A percentile compares a stretch with the other conserved stretches of the same genome.
These are phyloP conservation scores for Lydus trimaculatus DNA, from an alignment of 2,888 invertebrate species.

Conservation along the genomic window DNA sequence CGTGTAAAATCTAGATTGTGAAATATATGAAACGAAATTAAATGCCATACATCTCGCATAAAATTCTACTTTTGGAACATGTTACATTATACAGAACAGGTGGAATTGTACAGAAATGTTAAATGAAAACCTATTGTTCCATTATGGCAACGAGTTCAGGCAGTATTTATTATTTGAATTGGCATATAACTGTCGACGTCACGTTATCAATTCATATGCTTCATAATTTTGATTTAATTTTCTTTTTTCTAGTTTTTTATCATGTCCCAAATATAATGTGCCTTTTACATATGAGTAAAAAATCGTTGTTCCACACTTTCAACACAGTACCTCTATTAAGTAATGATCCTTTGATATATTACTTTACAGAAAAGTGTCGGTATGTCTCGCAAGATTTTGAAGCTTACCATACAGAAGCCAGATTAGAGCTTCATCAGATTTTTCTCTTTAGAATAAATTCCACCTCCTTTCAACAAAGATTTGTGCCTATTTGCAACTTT, in stretches of 20 bases:
- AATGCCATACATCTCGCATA: constrained; percentile 39
- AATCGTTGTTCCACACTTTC: not conserved
- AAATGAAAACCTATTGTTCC: constrained; percentile 42
- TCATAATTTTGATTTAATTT: not conserved
- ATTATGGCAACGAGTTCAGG: constrained; percentile 10
- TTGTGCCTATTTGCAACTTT: not conserved
- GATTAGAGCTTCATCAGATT: not conserved
- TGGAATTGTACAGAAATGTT: constrained; percentile 39
- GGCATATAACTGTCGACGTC: too few relatives aligned
- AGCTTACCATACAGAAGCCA: not conserved
- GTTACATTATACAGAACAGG: constrained; percentile 39
- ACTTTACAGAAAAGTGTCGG: not conserved
- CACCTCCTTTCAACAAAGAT: not conserved
- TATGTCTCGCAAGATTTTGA: not conserved
- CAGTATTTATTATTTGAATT: not conserved
- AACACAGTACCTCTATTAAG: not conserved
- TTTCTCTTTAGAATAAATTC: not conserved
- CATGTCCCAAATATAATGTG: not conserved
- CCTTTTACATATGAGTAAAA: too few relatives aligned
- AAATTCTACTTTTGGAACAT: constrained; percentile 34
- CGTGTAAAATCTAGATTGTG: not conserved
- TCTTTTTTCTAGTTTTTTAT: not conserved
- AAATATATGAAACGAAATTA: constrained; percentile 37
- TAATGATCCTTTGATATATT: not conserved
- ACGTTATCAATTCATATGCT: not conserved